A percentile compares a stretch with the other conserved stretches of the same genome.
Evolutionary conservation across 2,113 vertebrate genomes (phyloP).

Genomic region (Chaetodon trifascialis): DNA sequence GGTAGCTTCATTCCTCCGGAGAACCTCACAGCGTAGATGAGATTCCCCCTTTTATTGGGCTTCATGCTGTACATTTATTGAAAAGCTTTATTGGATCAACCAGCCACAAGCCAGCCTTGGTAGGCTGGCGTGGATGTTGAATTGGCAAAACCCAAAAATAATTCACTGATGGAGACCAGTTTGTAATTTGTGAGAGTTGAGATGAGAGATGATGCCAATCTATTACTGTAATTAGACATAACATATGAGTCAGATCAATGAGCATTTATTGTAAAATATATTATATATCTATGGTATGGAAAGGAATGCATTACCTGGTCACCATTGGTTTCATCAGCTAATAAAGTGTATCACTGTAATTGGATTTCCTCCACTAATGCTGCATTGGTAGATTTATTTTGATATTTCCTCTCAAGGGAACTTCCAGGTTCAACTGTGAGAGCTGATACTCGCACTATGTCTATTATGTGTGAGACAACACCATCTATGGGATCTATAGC

Average conservation of each 20-base stretch:
- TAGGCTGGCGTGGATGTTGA: neutral
- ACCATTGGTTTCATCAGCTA: neutral
- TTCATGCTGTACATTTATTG: slow-evolving; percentile 44
- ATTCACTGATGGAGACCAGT: slow-evolving; percentile 1
- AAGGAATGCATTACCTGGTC: neutral
- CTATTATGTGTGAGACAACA: neutral
- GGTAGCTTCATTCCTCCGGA: slow-evolving; percentile 45
- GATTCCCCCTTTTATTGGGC: slow-evolving; percentile 53
- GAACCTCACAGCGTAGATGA: slow-evolving; percentile 33
- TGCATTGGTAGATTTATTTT: neutral
- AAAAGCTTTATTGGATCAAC: slow-evolving; percentile 46
- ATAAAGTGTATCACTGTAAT: neutral
- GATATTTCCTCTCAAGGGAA: neutral
- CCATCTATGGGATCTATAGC: neutral
- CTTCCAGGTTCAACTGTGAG: neutral
- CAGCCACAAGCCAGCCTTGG: neutral
- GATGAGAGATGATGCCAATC: neutral
- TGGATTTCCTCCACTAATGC: slow-evolving; percentile 11
- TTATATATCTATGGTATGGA: neutral
- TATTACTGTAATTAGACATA: neutral
- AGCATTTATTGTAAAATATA: neutral
- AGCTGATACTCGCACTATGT: neutral
- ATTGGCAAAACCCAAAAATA: neutral
- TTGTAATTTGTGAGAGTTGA: neutral
- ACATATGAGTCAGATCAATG: neutral